A percentile compares a stretch with the other conserved stretches of the same genome.
These are phyloP conservation scores for Nasonia longicornis DNA, from an alignment of 1,140 invertebrate genomes.

Conservation along the genomic window DNA sequence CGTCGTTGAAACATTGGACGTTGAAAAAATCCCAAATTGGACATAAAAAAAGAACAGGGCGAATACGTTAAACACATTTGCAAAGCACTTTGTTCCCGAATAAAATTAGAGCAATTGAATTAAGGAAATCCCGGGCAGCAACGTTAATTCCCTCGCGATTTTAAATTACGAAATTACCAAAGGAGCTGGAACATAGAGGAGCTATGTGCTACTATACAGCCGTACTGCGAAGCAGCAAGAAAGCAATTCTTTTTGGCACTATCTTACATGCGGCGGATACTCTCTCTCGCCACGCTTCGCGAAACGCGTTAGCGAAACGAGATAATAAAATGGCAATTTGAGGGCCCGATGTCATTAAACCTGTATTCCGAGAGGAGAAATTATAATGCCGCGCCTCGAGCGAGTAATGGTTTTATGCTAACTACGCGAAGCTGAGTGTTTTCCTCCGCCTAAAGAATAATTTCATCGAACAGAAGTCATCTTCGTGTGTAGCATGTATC, in stretches of 20 bases:
- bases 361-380: conserved; percentile 32
- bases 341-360: conserved; percentile 30
- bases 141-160: conserved; percentile 31
- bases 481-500: background rate
- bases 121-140: conserved; percentile 10
- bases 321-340: conserved; percentile 47
- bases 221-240: background rate
- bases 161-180: conserved; percentile 34
- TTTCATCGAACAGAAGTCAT: background rate
- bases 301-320: conserved; percentile 43
- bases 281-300: conserved; percentile 10
- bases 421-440: background rate
- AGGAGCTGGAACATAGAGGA: background rate
- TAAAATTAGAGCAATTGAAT: conserved; percentile 15
- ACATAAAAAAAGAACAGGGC: no score
- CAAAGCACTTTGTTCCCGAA: background rate
- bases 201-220: no score
- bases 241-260: conserved; percentile 35
- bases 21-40: no score
- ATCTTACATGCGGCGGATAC: conserved; percentile 27
- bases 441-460: background rate
- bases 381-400: conserved; percentile 4
- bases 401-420: conserved; percentile 42
- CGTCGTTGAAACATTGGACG: no score
- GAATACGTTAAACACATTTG: no score